Evolutionary conservation across 2,797 vertebrate species (phyloP).

Genomic region (Macropus fuliginosus): DNA sequence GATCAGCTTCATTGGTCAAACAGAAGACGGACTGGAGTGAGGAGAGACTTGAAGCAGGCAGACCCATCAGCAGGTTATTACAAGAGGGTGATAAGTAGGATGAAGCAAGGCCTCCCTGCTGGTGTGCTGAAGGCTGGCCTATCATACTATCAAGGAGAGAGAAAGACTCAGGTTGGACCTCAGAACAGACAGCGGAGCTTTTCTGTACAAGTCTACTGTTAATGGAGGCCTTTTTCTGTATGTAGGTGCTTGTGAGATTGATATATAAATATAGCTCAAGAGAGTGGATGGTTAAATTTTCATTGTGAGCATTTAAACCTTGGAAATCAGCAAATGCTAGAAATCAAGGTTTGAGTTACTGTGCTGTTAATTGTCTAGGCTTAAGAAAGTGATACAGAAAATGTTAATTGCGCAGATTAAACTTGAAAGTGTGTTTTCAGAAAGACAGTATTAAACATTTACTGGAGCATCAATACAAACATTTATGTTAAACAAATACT

Average conservation of each 20-base stretch:
- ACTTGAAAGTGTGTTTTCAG: background rate
- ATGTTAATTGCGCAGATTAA: background rate
- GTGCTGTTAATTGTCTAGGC: background rate
- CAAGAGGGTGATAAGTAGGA: background rate
- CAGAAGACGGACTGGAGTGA: background rate
- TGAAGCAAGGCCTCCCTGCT: background rate
- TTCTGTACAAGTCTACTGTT: background rate
- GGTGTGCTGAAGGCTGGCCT: background rate
- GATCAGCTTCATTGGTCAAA: background rate
- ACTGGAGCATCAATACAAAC: background rate
- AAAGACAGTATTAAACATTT: background rate
- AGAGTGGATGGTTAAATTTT: background rate
- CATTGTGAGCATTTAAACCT: background rate
- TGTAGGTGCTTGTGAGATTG: background rate
- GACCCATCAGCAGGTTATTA: background rate
- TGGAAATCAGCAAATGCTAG: background rate
- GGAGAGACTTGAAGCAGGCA: background rate
- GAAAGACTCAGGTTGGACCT: background rate
- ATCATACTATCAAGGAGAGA: background rate
- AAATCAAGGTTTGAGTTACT: background rate
- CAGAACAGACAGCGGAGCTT: background rate
- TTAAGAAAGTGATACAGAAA: background rate
- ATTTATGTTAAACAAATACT: background rate
- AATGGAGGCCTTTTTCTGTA: background rate
- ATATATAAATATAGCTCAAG: background rate